Evolutionary conservation across 2,797 vertebrate genomes (phyloP).

Genomic region (Microchirus variegatus): DNA sequence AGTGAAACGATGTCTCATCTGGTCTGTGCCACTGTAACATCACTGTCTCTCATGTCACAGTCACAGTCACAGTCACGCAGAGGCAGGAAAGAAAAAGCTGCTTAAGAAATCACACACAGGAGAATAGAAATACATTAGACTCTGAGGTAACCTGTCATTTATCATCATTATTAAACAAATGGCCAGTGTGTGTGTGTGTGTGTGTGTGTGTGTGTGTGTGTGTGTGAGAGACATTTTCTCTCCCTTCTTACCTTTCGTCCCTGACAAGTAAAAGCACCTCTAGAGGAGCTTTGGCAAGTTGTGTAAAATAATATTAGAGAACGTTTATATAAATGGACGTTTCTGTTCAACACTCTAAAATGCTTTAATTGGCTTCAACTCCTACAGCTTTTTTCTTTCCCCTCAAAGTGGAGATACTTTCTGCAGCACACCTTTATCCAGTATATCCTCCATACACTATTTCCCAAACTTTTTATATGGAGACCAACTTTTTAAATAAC

Average conservation of each 20-base stretch:
- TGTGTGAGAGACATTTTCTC: conserved; percentile 8
- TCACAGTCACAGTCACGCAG: no score
- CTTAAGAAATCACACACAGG: conserved; percentile 29
- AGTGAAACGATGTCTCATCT: conserved; percentile 10
- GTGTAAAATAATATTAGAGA: conserved; percentile 16
- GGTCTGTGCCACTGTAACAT: conserved; percentile 10
- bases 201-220: no score
- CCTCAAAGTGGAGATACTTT: neutral
- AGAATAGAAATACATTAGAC: conserved; percentile 34
- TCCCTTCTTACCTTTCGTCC: conserved; percentile 13
- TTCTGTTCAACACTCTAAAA: neutral
- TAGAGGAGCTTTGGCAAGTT: conserved; percentile 14
- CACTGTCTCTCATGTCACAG: no score
- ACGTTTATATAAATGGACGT: neutral
- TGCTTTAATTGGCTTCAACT: conserved; percentile 30
- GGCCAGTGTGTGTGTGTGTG: neutral
- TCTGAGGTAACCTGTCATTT: conserved; percentile 34
- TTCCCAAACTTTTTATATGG: no score
- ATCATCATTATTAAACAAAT: conserved; percentile 58
- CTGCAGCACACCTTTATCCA: no score
- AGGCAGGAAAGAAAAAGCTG: conserved; percentile 12
- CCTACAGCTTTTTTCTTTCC: neutral
- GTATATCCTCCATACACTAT: no score
- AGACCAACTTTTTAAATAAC: no score
- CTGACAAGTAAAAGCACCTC: conserved; percentile 22